Percentiles rank a stretch among this genome's conserved stretches.
These are phyloP conservation scores for Mystacides longicornis DNA, from an alignment of 2,888 invertebrate species.

Conservation along the genomic window DNA sequence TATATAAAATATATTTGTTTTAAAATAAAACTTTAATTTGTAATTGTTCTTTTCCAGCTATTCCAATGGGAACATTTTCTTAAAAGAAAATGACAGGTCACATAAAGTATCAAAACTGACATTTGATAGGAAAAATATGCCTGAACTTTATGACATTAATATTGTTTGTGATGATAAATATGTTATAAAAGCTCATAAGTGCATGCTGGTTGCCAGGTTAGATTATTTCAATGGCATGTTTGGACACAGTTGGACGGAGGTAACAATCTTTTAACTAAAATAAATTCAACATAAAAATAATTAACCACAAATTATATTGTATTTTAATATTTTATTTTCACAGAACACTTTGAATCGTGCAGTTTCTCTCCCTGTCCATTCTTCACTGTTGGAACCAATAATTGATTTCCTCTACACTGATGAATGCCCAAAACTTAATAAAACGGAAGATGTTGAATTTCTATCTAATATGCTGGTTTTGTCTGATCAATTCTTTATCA, in stretches of 20 bases:
- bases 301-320: background rate
- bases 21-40: too few species aligned
- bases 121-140: conserved; percentile 42
- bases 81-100: conserved; percentile 33
- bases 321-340: conserved; percentile 29
- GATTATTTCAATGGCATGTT: conserved; percentile 86
- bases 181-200: conserved; percentile 64
- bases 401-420: conserved; percentile 73
- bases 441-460: conserved; percentile 59
- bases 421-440: conserved; percentile 50
- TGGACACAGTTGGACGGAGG: conserved; percentile 69
- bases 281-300: background rate
- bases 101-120: conserved; percentile 12
- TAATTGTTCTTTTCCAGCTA: conserved; percentile 34
- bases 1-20: too few species aligned
- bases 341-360: conserved; percentile 48
- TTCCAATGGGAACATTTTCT: conserved; percentile 37
- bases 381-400: conserved; percentile 55
- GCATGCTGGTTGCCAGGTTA: conserved; percentile 70
- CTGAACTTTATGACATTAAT: conserved; percentile 54
- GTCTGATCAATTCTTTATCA: conserved; percentile 73
- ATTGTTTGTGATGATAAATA: conserved; percentile 48
- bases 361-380: conserved; percentile 54
- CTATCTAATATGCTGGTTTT: conserved; percentile 68
- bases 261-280: conserved; percentile 31